Evolutionary conservation across 1,140 invertebrate genomes (phyloP).

Genomic region (Yoshiicerus persimilis): DNA sequence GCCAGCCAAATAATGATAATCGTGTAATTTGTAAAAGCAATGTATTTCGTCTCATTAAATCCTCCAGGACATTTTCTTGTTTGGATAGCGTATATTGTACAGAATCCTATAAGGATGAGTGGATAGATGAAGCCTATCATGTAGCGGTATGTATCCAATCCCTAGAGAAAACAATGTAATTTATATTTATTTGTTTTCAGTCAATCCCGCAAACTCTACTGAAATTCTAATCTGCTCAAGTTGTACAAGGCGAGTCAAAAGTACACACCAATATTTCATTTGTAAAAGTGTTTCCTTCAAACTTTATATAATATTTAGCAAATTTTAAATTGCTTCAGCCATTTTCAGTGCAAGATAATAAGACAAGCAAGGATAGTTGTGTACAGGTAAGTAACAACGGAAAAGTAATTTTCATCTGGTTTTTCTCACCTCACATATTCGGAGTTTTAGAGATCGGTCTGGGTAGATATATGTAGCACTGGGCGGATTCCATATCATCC

Average conservation of each 20-base stretch:
- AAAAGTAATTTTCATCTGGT: too few relatives aligned
- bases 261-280: too few relatives aligned
- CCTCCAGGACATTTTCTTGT: slow-evolving; percentile 75
- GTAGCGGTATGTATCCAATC: slow-evolving; percentile 60
- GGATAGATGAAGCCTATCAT: slow-evolving; percentile 60
- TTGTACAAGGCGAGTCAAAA: not conserved
- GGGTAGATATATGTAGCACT: slow-evolving; percentile 55
- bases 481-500: slow-evolving; percentile 59
- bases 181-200: not conserved
- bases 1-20: slow-evolving; percentile 76
- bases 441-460: slow-evolving; percentile 53
- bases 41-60: slow-evolving; percentile 73
- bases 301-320: too few relatives aligned
- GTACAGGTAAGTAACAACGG: too few relatives aligned
- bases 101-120: slow-evolving; percentile 61
- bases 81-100: slow-evolving; percentile 74
- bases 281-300: too few relatives aligned
- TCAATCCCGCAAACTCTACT: not conserved
- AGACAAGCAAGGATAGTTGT: not conserved
- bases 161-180: slow-evolving; percentile 54
- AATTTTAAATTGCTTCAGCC: too few relatives aligned
- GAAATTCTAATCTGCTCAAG: not conserved
- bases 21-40: slow-evolving; percentile 76
- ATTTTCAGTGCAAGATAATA: too few relatives aligned
- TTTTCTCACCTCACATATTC: slow-evolving; percentile 49